These are phyloP conservation scores for Galerucella pusilla DNA, from an alignment of 2,888 invertebrate genomes.

Conservation along the genomic window DNA sequence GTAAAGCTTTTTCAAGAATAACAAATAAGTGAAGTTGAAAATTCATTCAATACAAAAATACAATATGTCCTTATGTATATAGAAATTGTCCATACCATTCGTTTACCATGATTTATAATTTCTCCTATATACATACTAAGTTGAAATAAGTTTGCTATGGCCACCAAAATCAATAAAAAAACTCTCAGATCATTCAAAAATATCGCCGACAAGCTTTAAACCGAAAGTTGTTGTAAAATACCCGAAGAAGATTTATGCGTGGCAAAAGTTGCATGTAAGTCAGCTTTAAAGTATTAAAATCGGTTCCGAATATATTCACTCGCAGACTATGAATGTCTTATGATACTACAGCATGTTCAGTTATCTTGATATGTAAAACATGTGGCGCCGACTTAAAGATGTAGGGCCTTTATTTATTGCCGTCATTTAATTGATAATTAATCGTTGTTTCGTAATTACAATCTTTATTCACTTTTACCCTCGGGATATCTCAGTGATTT, in stretches of 20 bases:
- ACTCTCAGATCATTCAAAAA: neutral
- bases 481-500: constrained; percentile 40
- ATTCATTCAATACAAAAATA: no score
- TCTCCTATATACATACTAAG: neutral
- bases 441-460: constrained; percentile 60
- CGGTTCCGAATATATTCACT: constrained; percentile 26
- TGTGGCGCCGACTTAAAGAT: constrained; percentile 48
- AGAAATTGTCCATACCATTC: no score
- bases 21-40: no score
- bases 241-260: constrained; percentile 15
- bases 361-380: constrained; percentile 48
- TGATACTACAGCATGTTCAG: constrained; percentile 26
- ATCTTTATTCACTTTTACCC: constrained; percentile 54
- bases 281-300: constrained; percentile 30
- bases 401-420: constrained; percentile 57
- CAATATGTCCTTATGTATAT: no score
- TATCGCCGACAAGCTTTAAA: neutral
- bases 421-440: constrained; percentile 61
- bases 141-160: neutral
- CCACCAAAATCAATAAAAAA: neutral
- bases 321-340: constrained; percentile 26
- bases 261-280: constrained; percentile 30
- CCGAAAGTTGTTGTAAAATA: constrained; percentile 9
- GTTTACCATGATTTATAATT: neutral
- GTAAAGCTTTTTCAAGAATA: no score